Evolutionary conservation across 2,113 vertebrate genomes (phyloP), one percentile per base, ranked within the genome.

Genomic region (Oncorhynchus keta): DNA sequence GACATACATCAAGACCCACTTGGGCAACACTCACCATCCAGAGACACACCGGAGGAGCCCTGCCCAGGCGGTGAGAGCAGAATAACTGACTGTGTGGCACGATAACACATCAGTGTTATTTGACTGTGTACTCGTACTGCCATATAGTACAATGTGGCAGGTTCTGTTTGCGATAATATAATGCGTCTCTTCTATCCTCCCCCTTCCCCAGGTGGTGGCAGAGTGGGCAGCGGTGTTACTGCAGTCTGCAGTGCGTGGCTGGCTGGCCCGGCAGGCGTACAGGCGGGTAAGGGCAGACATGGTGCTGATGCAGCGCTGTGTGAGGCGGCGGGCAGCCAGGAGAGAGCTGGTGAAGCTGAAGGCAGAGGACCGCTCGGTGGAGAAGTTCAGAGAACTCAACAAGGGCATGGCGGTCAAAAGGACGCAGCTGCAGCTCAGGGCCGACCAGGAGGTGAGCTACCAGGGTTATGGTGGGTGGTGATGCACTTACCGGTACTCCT

Each of bases 351-450:
- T 75, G 68, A 79, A 62, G 11, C 87, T 94, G 26, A 91, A 92
- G 57, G 81, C 83, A 0, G 90, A 95, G 88, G 94, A 92, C 0
- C 87, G 91, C 12, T 93, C 91, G 0, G 81, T 92, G 1, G 89
- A 24, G 24, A 24, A 24, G 24, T 24, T 24, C 24, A 24, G 24
- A 24, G 24, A 24, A 24, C 24, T 24, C 24, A 24, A 94, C 89
- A 92, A 86, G 76, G 94, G 92, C 79, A 91, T 92, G 93, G 95
- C 95, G 80, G 90, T 94, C 73, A 93, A 94, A 85, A 89, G 93
- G 87, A 92, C 93, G 16, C 93, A 94, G 88, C 87, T 95, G 76
- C 94, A 94, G 89, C 48, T 92, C 30, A 81, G 83, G 73, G 91
- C 92, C 4, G 93, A 94, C 5, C 89, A 94, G 78, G 87, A 92